Conservation (phyloP, 2,797 vertebrate genomes). For the Smutsia temminckii region DNA sequence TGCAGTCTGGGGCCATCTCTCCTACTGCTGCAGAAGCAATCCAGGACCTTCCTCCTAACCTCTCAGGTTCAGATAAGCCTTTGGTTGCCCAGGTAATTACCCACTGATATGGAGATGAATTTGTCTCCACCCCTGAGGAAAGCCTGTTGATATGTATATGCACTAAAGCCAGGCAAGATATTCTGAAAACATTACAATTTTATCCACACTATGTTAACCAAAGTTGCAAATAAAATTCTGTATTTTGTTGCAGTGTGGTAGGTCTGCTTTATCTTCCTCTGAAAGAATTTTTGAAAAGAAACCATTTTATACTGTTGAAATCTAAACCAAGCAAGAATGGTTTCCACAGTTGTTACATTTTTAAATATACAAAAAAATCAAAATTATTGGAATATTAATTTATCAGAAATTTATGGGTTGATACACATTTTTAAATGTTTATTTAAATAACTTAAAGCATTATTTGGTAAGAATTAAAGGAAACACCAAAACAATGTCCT, state of each 20-base stretch:
- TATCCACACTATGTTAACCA: background rate
- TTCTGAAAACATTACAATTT: too few relatives aligned
- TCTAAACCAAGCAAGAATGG: slow-evolving; percentile 13
- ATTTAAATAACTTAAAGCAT: slow-evolving; percentile 13
- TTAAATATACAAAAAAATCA: slow-evolving; percentile 23
- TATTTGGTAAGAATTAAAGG: slow-evolving; percentile 34
- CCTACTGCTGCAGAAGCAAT: too few relatives aligned
- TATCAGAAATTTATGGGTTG: background rate
- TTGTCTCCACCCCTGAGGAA: too few relatives aligned
- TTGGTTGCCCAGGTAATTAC: too few relatives aligned
- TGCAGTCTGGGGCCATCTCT: too few relatives aligned
- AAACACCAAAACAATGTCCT: background rate
- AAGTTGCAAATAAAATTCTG: background rate
- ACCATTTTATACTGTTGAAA: slow-evolving; percentile 20
- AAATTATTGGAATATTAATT: slow-evolving; percentile 24
- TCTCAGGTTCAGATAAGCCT: too few relatives aligned
- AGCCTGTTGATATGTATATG: too few relatives aligned
- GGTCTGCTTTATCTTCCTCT: slow-evolving; percentile 27
- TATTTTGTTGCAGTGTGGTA: background rate
- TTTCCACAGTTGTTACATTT: background rate
- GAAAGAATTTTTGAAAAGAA: slow-evolving; percentile 18
- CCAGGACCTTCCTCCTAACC: too few relatives aligned
- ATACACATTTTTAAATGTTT: background rate
- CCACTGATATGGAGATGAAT: too few relatives aligned
- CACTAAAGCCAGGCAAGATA: too few relatives aligned